phyloP scores from a whole-genome alignment of 2,113 vertebrate genomes.

The Tenrec ecaudatus region DNA sequence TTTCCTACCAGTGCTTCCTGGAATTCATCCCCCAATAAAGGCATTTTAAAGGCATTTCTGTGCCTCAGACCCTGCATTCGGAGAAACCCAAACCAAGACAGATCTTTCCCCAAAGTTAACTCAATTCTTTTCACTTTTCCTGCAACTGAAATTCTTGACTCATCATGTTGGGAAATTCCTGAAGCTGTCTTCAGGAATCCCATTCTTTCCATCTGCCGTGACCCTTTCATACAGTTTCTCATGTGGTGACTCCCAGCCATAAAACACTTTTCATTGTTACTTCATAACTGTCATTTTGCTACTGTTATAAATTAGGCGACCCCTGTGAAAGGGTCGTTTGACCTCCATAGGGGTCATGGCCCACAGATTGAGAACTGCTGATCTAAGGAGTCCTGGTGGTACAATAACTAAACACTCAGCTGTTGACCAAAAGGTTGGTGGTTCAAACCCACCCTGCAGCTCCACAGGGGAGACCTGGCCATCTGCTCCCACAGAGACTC shows the following conservation, averaged over 20 bases:
- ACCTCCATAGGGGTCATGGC: too few relatives aligned
- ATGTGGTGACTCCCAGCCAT: too few relatives aligned
- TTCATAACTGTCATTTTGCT: too few relatives aligned
- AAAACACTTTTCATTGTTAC: too few relatives aligned
- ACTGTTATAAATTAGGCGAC: too few relatives aligned
- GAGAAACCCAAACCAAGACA: slow-evolving; percentile 10
- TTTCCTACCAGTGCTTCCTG: neutral
- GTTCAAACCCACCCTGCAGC: neutral
- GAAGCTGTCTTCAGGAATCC: neutral
- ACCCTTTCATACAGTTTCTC: too few relatives aligned
- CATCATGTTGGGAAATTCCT: neutral
- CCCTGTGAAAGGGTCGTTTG: too few relatives aligned
- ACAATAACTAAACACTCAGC: neutral
- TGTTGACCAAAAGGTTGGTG: neutral
- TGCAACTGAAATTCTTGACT: neutral
- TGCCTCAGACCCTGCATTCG: neutral
- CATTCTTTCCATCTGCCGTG: neutral
- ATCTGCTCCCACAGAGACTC: neutral
- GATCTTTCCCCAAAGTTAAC: neutral
- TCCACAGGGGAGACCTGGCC: neutral
- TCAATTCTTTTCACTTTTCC: slow-evolving; percentile 20
- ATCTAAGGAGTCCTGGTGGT: neutral
- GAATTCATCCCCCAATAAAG: neutral
- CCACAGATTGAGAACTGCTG: too few relatives aligned
- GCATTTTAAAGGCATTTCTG: neutral